Evolutionary conservation across 2,888 invertebrate genomes (phyloP).

Genomic region (Colletes collaris): DNA sequence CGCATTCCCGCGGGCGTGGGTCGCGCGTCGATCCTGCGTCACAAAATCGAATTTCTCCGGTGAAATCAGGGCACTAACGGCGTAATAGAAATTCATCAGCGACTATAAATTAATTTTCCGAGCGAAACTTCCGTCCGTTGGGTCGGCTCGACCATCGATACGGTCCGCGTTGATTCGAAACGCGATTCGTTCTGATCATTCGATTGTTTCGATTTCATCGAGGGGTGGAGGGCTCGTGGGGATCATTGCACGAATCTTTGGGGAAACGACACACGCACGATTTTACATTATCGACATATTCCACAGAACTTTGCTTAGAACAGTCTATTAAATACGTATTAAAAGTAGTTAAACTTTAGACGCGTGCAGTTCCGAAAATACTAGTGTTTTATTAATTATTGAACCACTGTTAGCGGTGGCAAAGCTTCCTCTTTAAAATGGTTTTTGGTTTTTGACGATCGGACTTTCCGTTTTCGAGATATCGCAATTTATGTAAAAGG

Average conservation of each 20-base stretch:
- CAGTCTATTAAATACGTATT: no score
- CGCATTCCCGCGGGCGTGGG: not conserved
- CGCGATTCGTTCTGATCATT: conserved; percentile 17
- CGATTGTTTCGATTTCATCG: conserved; percentile 9
- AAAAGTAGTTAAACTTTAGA: no score
- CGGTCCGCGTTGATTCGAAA: conserved; percentile 1
- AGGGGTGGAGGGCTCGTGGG: conserved; percentile 1
- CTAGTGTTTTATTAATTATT: no score
- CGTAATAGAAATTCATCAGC: conserved; percentile 36
- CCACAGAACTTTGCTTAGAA: no score
- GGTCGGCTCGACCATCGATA: not conserved
- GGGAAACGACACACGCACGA: not conserved
- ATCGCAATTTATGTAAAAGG: no score
- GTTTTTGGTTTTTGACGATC: no score
- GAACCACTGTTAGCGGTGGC: no score
- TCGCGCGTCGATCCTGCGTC: conserved; percentile 1
- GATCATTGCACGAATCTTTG: conserved; percentile 19
- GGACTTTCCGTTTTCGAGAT: no score
- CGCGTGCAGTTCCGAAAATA: no score
- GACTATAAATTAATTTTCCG: conserved; percentile 37
- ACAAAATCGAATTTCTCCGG: conserved; percentile 34
- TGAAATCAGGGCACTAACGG: conserved; percentile 37
- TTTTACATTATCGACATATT: no score
- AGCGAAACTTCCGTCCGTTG: conserved; percentile 5
- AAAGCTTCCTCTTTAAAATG: no score